Evolutionary conservation across 2,888 invertebrate species (phyloP), one percentile per base, ranked within the genome.

Genomic region (Hypolimnas misippus): DNA sequence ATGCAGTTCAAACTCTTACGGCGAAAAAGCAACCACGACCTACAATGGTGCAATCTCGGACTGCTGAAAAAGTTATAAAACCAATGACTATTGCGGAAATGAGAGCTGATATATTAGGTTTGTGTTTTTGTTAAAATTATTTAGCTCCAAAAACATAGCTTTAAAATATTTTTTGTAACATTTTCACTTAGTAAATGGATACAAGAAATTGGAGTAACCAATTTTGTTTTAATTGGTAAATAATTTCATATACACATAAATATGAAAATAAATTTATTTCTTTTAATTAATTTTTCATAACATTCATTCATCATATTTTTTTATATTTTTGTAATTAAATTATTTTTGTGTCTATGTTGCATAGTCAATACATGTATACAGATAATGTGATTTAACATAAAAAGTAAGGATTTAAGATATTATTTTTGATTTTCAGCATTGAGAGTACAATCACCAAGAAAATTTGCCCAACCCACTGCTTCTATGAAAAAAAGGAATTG

Each of bases 81-180:
- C 87, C 88, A 1, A 68, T 87, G 62, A 87, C 85, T 25, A 74
- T 87, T 4, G 87, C 86, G 10, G 84, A 89, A 78, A 82, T 90
- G 81, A 79, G 69, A 63, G 76, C 81, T 65, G 75, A 74, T 53
- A 69, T 87, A 17, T 57, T 70, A 73, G 79, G 89, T 89, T 25
- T 46, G 57, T 57, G 6, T 53, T 12, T 38, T 19, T 31, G 21
- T 4, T 19, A 44, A 1, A n/a, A n/a, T n/a, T n/a, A n/a, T n/a
- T n/a, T n/a, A n/a, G n/a, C n/a, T n/a, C n/a, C n/a, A n/a, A n/a
- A n/a, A n/a, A n/a, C n/a, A n/a, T n/a, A n/a, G n/a, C n/a, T n/a
- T n/a, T n/a, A n/a, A n/a, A n/a, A n/a, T n/a, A n/a, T n/a, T n/a
- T n/a, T n/a, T n/a, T n/a, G n/a, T n/a, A n/a, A n/a, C n/a, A n/a